Evolutionary conservation across 2,888 invertebrate species (phyloP).

Genomic region (Caradrina clavipalpis): DNA sequence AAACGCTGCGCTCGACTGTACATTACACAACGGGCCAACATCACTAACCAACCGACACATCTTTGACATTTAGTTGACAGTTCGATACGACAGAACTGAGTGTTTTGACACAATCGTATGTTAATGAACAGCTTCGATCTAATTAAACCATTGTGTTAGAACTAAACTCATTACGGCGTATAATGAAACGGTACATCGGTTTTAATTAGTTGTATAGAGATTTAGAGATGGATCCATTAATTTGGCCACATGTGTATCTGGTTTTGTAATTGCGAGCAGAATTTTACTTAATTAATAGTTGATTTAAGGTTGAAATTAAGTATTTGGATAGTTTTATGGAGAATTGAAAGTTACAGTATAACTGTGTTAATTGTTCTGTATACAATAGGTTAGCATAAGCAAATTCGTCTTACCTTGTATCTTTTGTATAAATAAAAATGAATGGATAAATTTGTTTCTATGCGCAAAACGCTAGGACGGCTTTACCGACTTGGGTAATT

Average conservation of each 20-base stretch:
- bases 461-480: too few relatives aligned
- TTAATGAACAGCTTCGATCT: conserved; percentile 81
- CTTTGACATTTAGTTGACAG: conserved; percentile 86
- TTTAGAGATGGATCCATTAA: conserved; percentile 49
- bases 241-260: conserved; percentile 45
- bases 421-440: too few relatives aligned
- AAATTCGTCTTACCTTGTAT: not conserved
- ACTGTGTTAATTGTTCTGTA: not conserved
- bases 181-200: conserved; percentile 69
- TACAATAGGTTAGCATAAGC: not conserved
- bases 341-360: conserved; percentile 6
- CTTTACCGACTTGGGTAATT: too few relatives aligned
- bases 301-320: conserved; percentile 23
- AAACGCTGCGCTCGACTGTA: conserved; percentile 66
- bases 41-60: conserved; percentile 73
- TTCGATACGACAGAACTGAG: conserved; percentile 71
- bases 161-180: conserved; percentile 80
- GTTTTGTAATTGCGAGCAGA: conserved; percentile 41
- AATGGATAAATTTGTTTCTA: too few relatives aligned
- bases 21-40: conserved; percentile 69
- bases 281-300: conserved; percentile 32
- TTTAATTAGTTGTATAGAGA: conserved; percentile 63
- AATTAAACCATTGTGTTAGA: conserved; percentile 84
- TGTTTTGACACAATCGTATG: conserved; percentile 86
- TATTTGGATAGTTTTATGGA: conserved; percentile 5